These are phyloP conservation scores for Triops longicaudatus DNA, from an alignment of 1,140 invertebrate genomes.

Conservation along the genomic window DNA sequence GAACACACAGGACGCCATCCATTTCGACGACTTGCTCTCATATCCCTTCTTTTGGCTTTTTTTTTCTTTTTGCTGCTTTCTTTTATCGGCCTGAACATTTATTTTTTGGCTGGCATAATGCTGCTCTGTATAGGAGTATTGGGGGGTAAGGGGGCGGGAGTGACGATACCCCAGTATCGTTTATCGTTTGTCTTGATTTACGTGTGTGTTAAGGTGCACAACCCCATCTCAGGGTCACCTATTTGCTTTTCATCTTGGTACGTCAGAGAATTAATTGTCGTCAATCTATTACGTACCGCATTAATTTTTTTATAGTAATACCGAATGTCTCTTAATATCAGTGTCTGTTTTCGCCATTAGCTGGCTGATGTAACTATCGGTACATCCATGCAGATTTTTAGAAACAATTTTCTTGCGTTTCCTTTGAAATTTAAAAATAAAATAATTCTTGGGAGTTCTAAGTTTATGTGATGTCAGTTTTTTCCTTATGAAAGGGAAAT, in stretches of 20 bases:
- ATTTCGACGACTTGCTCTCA: not conserved
- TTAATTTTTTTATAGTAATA: too few species aligned
- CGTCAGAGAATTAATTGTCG: not conserved
- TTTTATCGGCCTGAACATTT: too few species aligned
- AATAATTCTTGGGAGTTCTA: too few species aligned
- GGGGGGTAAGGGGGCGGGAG: not conserved
- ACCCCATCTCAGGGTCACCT: not conserved
- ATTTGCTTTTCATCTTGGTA: not conserved
- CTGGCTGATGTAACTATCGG: too few species aligned
- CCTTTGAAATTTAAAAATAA: too few species aligned
- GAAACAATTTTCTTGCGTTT: too few species aligned
- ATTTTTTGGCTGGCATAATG: not conserved
- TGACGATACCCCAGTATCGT: not conserved
- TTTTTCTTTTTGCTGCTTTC: not conserved
- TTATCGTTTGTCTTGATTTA: not conserved
- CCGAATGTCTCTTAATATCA: too few species aligned
- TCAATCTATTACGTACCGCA: not conserved
- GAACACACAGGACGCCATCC: conserved; percentile 10
- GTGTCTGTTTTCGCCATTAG: too few species aligned
- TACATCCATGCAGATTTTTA: too few species aligned
- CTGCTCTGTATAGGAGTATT: not conserved
- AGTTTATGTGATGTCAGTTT: not conserved
- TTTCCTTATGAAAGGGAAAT: not conserved
- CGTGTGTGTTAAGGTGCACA: not conserved
- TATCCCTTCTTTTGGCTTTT: not conserved